Evolutionary conservation across 2,113 vertebrate species (phyloP), one percentile per base, ranked within the genome.

Genomic region (Pelmatolapia mariae): DNA sequence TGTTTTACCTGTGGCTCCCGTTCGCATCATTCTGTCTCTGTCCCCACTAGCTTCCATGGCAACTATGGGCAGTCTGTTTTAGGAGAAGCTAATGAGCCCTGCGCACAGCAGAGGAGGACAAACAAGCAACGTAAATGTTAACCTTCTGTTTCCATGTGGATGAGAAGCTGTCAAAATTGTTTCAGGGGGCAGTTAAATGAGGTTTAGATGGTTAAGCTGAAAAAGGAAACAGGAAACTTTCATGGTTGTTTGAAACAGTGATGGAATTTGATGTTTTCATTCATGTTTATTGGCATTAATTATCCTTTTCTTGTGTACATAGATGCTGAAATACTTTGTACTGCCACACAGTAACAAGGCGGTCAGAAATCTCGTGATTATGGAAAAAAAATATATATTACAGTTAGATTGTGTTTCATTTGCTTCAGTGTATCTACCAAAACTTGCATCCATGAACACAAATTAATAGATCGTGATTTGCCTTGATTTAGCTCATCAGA

Each of bases 41-140:
- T 87, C 31, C 83, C 10, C 11, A 10, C 54, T 33, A 16, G 91
- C 88, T 91, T 84, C 90, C 93, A 90, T 93, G 93, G 90, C 83
- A 94, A 95, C 93, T 24, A 26, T 54, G 53, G 26, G 6, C 80
- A 33, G 89, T 10, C 19, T 15, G 68, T 47, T 81, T 40, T 18
- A 82, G 81, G 12, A 82, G 73, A 76, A 57, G 82, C 19, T 87
- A 84, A 88, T 71, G 54, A 83, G 40, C 81, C 33, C 31, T 26
- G 38, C 1, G 2, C 45, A 76, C 61, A 13, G 61, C 61, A 43
- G 79, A 73, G 73, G 54, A 45, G 29, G 73, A 38, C 24, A 45
- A 50, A 40, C 15, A 19, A 66, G 43, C 13, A 16, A 33, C 7
- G 43, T 3, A 8, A 36, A 73, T 54, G 24, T 63, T 18, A 36